A percentile compares a stretch with the other conserved stretches of the same genome.
phyloP scores from a whole-genome alignment of 2,797 vertebrate species.

The Lepidocolaptes lacrymiger region DNA sequence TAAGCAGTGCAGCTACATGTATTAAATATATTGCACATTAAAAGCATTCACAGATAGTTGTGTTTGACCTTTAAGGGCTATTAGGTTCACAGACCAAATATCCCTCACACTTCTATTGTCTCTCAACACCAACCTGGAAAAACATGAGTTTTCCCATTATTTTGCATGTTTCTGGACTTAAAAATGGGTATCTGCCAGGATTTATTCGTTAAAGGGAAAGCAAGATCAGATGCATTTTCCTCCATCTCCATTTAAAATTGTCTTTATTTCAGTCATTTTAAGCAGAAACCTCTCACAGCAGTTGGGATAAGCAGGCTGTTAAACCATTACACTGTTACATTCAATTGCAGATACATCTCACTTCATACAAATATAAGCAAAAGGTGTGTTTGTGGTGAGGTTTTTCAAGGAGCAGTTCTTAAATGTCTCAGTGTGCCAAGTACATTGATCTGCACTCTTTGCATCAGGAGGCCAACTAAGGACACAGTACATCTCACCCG shows the following conservation, averaged over 20 bases:
- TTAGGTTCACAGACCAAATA: not conserved
- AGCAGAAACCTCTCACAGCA: conserved; percentile 61
- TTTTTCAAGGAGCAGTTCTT: conserved; percentile 17
- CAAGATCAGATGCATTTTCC: conserved; percentile 44
- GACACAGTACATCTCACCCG: not conserved
- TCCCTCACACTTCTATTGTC: not conserved
- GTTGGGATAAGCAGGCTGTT: conserved; percentile 52
- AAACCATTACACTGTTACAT: conserved; percentile 49
- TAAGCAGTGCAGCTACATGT: not conserved
- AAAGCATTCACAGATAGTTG: not conserved
- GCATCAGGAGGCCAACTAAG: not conserved
- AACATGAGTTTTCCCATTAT: not conserved
- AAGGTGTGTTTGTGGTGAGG: conserved; percentile 20
- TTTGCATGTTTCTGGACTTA: not conserved
- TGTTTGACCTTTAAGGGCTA: not conserved
- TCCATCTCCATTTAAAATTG: conserved; percentile 48
- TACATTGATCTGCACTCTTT: not conserved
- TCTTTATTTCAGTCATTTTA: conserved; percentile 64
- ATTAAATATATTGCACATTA: not conserved
- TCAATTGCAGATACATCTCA: conserved; percentile 47
- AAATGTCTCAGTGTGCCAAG: not conserved
- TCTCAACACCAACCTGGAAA: not conserved
- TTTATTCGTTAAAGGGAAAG: not conserved
- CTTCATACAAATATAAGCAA: conserved; percentile 50
- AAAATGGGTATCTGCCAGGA: not conserved